A percentile compares a stretch with the other conserved stretches of the same genome.
phyloP scores from a whole-genome alignment of 2,888 invertebrate genomes.

The Graphium colonna region DNA sequence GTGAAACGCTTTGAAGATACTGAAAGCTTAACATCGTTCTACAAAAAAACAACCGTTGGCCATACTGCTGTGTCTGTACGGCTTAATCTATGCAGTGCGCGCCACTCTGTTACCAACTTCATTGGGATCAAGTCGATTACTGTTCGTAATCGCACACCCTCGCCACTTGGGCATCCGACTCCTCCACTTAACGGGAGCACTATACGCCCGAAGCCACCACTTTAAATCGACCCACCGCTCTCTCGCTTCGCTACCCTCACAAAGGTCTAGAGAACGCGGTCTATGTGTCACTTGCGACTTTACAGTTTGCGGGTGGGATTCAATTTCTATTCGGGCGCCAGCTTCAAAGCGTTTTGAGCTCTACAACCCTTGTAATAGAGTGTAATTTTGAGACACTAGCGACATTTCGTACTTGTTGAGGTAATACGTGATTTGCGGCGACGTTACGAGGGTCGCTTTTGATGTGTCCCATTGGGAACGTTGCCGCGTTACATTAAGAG shows the following conservation, averaged over 20 bases:
- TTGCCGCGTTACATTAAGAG: slow-evolving; percentile 1
- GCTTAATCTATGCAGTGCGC: slow-evolving; percentile 36
- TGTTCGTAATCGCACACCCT: slow-evolving; percentile 66
- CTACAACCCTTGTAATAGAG: slow-evolving; percentile 46
- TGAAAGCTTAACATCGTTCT: no score
- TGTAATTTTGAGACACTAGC: slow-evolving; percentile 48
- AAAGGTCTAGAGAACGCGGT: slow-evolving; percentile 36
- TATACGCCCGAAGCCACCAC: slow-evolving; percentile 39
- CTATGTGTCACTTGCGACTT: slow-evolving; percentile 51
- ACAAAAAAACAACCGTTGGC: no score
- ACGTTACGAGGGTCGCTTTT: slow-evolving; percentile 51
- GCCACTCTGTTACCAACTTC: slow-evolving; percentile 67
- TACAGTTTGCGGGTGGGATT: slow-evolving; percentile 57
- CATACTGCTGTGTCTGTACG: no score
- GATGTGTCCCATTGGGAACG: slow-evolving; percentile 23
- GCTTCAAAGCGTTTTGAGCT: slow-evolving; percentile 37
- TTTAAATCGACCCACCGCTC: slow-evolving; percentile 37
- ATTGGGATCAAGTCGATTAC: slow-evolving; percentile 75
- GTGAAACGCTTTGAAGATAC: no score
- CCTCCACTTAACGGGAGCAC: slow-evolving; percentile 46
- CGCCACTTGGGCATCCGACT: slow-evolving; percentile 53
- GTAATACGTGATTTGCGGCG: slow-evolving; percentile 72
- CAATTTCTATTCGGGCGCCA: slow-evolving; percentile 66
- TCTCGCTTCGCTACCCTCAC: no score
- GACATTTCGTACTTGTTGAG: slow-evolving; percentile 52